Conservation (phyloP, 2,113 vertebrate species). For the Ranitomeya imitator region DNA sequence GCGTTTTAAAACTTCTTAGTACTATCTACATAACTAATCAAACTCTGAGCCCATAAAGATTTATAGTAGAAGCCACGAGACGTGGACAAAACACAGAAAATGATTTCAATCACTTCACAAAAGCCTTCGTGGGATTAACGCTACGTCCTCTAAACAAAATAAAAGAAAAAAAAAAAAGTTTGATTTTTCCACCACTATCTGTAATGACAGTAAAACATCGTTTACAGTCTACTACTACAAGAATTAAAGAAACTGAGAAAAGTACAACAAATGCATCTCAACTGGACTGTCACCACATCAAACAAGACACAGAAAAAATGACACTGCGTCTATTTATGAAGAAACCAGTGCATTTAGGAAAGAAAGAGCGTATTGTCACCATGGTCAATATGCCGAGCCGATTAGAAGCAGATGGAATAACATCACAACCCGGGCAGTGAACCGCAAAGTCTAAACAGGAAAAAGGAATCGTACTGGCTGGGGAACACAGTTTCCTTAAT, state of each 20-base stretch:
- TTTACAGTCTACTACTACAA: neutral
- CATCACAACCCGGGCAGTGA: conserved; percentile 77
- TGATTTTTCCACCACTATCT: neutral
- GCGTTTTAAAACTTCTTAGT: conserved; percentile 72
- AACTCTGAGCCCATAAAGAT: neutral
- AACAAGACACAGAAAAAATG: neutral
- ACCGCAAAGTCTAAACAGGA: conserved; percentile 88
- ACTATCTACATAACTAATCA: neutral
- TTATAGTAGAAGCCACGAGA: neutral
- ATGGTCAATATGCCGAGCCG: conserved; percentile 78
- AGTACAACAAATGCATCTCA: neutral
- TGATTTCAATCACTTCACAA: neutral
- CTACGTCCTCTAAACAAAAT: neutral
- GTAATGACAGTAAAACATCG: neutral
- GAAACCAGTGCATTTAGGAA: neutral
- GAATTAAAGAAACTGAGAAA: neutral
- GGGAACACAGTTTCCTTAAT: conserved; percentile 77
- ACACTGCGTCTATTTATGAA: neutral
- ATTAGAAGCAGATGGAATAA: conserved; percentile 89
- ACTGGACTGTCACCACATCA: neutral
- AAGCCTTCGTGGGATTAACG: neutral
- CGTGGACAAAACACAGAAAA: neutral
- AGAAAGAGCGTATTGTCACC: neutral
- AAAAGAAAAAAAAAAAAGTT: neutral
- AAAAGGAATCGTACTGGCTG: conserved; percentile 79